Evolutionary conservation across 2,888 invertebrate genomes (phyloP), one percentile per base, ranked within the genome.

Genomic region (Xiphydria camelus): DNA sequence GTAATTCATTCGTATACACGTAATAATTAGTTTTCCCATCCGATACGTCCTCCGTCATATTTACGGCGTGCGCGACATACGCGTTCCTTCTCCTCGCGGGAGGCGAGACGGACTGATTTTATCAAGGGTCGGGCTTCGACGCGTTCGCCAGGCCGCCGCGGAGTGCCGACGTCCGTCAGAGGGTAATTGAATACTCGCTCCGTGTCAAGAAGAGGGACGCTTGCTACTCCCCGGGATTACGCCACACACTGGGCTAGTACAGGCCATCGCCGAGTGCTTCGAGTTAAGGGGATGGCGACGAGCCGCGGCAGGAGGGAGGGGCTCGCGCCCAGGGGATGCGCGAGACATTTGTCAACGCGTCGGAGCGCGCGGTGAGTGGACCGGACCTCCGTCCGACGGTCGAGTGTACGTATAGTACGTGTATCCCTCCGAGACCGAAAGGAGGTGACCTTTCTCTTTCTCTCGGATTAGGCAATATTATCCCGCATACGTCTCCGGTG

Each of bases 321-420:
- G 55, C 54, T n/a, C n/a, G n/a, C 54, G 55, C 66, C 66, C 68
- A 57, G 47, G 67, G 68, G 68, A 68, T 61, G 68, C 61, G 26
- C 63, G 61, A 66, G 73, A 73, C 73, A 74, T 74, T 74, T 73
- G 74, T 74, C 73, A 74, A 72, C 64, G 62, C 62, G 68, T 68
- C 66, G n/a, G n/a, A n/a, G n/a, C n/a, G 68, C 68, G 64, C 62
- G 62, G 57, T 61, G 70, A 72, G 72, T 70, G 67, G 66, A 70
- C 64, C 45, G 43, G 46, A 45, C 51, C 41, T 47, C 33, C 32
- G 29, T 29, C 29, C 29, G 12, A 31, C 26, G 31, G 29, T 41
- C 32, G 57, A 57, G 49, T 51, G 45, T 52, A 50, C 49, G 45
- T 50, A 46, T 26, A 51, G 54, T 67, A 60, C 62, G 63, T 64